phyloP scores from a whole-genome alignment of 2,113 vertebrate genomes.

The Zapus hudsonius region DNA sequence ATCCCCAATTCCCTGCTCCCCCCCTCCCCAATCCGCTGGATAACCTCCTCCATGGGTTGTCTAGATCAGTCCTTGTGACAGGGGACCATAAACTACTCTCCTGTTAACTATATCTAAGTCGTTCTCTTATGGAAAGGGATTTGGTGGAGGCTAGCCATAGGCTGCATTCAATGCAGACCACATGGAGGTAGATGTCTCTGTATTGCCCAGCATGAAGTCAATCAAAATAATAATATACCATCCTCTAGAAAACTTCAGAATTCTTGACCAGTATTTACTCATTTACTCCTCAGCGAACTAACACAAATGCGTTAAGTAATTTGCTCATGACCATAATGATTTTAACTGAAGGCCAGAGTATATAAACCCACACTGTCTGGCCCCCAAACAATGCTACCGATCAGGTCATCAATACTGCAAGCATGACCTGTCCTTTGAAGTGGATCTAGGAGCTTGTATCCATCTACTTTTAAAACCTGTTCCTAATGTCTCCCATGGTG shows the following conservation, averaged over 20 bases:
- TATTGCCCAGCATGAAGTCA: not conserved
- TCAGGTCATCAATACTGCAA: not conserved
- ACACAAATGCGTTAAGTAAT: not conserved
- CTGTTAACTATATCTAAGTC: not conserved
- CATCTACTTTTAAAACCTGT: not conserved
- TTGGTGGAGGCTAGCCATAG: not conserved
- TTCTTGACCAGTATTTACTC: not conserved
- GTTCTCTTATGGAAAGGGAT: not conserved
- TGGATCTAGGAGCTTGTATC: not conserved
- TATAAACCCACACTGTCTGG: not conserved
- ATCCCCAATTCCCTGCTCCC: no score
- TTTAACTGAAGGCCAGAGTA: not conserved
- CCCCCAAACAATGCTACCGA: not conserved
- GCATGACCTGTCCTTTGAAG: not conserved
- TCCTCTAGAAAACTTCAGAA: not conserved
- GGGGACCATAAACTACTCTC: not conserved
- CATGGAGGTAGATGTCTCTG: not conserved
- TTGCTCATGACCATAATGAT: not conserved
- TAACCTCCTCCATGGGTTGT: no score
- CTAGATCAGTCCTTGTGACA: no score
- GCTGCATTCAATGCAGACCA: not conserved
- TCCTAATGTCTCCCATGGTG: not conserved
- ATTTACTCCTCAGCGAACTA: not conserved
- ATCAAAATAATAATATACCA: not conserved
- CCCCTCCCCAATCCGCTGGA: no score